Evolutionary conservation across 2,113 vertebrate genomes (phyloP).

Genomic region (Hyaena hyaena): DNA sequence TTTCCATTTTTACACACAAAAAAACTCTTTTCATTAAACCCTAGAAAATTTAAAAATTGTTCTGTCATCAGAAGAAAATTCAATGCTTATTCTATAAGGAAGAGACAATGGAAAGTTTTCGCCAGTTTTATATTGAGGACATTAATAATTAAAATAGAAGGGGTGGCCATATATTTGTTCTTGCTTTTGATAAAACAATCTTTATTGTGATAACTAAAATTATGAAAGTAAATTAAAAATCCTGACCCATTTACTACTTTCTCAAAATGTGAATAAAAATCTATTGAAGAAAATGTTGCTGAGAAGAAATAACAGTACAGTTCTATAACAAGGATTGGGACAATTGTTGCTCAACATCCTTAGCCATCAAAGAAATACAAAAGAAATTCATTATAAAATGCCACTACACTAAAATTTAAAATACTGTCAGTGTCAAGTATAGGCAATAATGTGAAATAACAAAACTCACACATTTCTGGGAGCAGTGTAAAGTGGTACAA

Average conservation of each 20-base stretch:
- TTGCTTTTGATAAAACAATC: neutral
- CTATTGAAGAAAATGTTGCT: neutral
- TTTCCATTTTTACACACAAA: neutral
- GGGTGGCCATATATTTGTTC: neutral
- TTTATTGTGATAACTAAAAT: neutral
- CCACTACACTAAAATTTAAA: neutral
- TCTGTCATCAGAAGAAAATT: conserved; percentile 5
- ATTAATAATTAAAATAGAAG: neutral
- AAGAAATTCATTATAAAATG: neutral
- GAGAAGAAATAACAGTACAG: neutral
- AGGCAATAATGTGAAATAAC: neutral
- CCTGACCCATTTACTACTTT: neutral
- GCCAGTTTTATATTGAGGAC: neutral
- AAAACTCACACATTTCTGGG: neutral
- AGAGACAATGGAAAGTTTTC: neutral
- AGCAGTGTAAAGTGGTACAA: neutral
- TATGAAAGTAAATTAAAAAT: neutral
- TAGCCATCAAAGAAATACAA: neutral
- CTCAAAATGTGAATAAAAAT: neutral
- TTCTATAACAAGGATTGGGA: neutral
- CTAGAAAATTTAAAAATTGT: neutral
- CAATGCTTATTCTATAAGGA: neutral
- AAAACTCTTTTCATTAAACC: neutral
- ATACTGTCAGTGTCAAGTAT: neutral
- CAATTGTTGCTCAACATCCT: neutral